Evolutionary conservation across 2,888 invertebrate species (phyloP).

Genomic region (Amiota minor): DNA sequence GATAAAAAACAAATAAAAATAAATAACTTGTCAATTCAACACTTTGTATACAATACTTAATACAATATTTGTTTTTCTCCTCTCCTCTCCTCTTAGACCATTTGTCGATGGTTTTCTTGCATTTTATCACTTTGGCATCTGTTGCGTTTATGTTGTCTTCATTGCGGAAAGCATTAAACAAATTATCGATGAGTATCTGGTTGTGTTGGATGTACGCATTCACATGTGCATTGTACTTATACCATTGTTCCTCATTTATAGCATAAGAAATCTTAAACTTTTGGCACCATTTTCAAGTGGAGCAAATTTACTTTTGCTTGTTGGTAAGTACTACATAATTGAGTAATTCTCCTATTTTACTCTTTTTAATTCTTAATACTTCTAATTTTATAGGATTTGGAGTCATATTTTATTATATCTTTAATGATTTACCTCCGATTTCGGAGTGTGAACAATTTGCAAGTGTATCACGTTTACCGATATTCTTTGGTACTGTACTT

Average conservation of each 20-base stretch:
- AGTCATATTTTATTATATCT: constrained; percentile 89
- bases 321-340: constrained; percentile 72
- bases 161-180: constrained; percentile 89
- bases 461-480: constrained; percentile 78
- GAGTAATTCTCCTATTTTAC: neutral
- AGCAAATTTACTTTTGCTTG: constrained; percentile 88
- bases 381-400: constrained; percentile 75
- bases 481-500: constrained; percentile 94
- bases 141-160: constrained; percentile 97
- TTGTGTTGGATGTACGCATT: constrained; percentile 74
- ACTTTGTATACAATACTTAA: constrained; percentile 7
- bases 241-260: constrained; percentile 81
- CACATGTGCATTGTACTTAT: constrained; percentile 78
- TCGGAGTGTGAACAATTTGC: constrained; percentile 74
- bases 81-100: constrained; percentile 75
- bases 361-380: neutral
- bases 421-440: constrained; percentile 78
- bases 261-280: constrained; percentile 85
- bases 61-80: neutral
- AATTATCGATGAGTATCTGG: constrained; percentile 79
- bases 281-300: constrained; percentile 94
- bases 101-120: constrained; percentile 87
- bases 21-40: neutral
- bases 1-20: neutral
- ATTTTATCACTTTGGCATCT: constrained; percentile 96